Conservation (phyloP, 2,888 invertebrate species). For the Nysson spinosus region DNA sequence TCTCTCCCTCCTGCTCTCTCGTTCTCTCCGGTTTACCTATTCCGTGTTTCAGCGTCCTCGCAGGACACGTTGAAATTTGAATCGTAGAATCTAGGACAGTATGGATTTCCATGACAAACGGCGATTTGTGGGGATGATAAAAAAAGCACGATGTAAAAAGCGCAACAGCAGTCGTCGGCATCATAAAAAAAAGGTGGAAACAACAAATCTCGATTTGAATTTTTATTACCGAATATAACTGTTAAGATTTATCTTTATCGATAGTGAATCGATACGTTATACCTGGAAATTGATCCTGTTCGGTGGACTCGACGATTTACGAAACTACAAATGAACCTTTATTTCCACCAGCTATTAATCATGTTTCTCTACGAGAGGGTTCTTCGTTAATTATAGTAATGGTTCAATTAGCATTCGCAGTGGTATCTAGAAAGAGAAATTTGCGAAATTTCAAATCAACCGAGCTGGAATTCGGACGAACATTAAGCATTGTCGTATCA, state of each 20-base stretch:
- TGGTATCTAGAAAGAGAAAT: not conserved
- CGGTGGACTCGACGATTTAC: too few relatives aligned
- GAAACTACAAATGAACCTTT: too few relatives aligned
- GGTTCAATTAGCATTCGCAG: slow-evolving; percentile 49
- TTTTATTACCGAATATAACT: slow-evolving; percentile 13
- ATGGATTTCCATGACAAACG: slow-evolving; percentile 57
- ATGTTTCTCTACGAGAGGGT: slow-evolving; percentile 16
- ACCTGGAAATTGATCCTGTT: too few relatives aligned
- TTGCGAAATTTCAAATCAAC: slow-evolving; percentile 49
- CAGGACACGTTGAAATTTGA: slow-evolving; percentile 27
- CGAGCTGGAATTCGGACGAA: slow-evolving; percentile 55
- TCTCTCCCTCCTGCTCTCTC: too few relatives aligned
- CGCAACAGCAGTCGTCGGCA: not conserved
- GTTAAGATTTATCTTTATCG: too few relatives aligned
- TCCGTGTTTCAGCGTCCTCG: too few relatives aligned
- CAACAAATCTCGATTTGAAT: slow-evolving; percentile 36
- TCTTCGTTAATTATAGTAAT: slow-evolving; percentile 46
- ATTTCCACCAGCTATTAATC: too few relatives aligned
- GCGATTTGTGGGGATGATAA: slow-evolving; percentile 47
- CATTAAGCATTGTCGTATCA: slow-evolving; percentile 62
- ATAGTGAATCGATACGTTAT: too few relatives aligned
- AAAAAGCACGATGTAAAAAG: slow-evolving; percentile 18
- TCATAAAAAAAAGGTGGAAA: not conserved
- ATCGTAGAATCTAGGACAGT: slow-evolving; percentile 33
- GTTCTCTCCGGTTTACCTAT: too few relatives aligned